A percentile compares a stretch with the other conserved stretches of the same genome.
Evolutionary conservation across 2,113 vertebrate species (phyloP).

Genomic region (Murina feae): DNA sequence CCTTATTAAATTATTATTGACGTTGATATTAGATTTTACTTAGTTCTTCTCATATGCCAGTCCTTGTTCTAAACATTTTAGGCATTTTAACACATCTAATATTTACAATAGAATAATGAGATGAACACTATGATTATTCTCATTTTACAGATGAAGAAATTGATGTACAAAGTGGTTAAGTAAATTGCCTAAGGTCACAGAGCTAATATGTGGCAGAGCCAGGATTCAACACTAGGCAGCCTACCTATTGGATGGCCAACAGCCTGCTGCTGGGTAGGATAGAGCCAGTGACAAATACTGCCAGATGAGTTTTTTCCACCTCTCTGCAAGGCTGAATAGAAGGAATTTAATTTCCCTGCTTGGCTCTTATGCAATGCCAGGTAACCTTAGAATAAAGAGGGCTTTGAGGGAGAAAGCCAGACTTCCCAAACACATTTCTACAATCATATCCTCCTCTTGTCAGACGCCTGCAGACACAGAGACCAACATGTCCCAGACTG

Average conservation of each 20-base stretch:
- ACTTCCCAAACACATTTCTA: constrained; percentile 52
- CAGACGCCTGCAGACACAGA: constrained; percentile 62
- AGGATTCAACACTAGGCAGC: background rate
- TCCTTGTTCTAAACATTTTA: background rate
- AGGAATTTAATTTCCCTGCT: constrained; percentile 52
- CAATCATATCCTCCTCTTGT: constrained; percentile 53
- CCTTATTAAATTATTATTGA: background rate
- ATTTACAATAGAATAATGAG: background rate
- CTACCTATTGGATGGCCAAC: background rate
- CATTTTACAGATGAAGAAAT: background rate
- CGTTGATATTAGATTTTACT: background rate
- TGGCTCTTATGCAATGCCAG: constrained; percentile 46
- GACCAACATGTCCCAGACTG: constrained; percentile 42
- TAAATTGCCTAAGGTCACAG: background rate
- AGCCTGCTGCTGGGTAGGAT: background rate
- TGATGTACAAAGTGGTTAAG: background rate
- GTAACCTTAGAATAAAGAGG: constrained; percentile 55
- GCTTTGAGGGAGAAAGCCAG: constrained; percentile 64
- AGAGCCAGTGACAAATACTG: background rate
- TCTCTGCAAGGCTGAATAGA: constrained; percentile 34
- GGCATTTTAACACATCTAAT: background rate
- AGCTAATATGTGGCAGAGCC: background rate
- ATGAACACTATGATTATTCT: background rate
- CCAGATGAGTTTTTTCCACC: constrained; percentile 32
- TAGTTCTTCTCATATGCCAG: background rate